Percentiles rank a stretch among this genome's conserved stretches.
Evolutionary conservation across 2,113 vertebrate genomes (phyloP).

Genomic region (Tetrao urogallus): DNA sequence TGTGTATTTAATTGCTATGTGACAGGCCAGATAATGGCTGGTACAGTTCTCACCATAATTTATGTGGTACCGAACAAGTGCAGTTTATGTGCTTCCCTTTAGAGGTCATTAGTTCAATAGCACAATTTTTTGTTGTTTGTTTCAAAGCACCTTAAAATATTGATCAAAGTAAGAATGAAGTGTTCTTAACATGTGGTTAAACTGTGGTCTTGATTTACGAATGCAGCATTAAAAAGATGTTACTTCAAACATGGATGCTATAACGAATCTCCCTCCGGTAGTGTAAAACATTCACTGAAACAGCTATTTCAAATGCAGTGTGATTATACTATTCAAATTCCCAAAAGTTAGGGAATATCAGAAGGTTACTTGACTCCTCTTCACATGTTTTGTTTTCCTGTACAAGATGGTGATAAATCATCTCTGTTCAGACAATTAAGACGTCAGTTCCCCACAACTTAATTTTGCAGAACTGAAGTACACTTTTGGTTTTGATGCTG

Average conservation of each 20-base stretch:
- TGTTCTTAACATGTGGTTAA: neutral
- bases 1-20: constrained; percentile 63
- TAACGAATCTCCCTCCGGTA: neutral
- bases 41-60: constrained; percentile 50
- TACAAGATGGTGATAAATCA: neutral
- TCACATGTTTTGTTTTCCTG: neutral
- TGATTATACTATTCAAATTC: neutral
- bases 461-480: neutral
- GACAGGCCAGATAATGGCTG: constrained; percentile 34
- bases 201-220: neutral
- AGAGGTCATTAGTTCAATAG: neutral
- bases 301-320: neutral
- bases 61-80: constrained; percentile 53
- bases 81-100: constrained; percentile 45
- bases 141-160: neutral
- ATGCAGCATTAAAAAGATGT: neutral
- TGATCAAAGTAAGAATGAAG: neutral
- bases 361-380: neutral
- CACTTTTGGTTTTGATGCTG: neutral
- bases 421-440: neutral
- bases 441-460: neutral
- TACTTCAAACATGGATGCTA: neutral
- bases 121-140: neutral
- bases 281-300: neutral
- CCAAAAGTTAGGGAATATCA: neutral